Percentiles rank a stretch among this genome's conserved stretches.
Conservation (phyloP, 1,140 invertebrate species). For the Melitaea cinxia region DNA sequence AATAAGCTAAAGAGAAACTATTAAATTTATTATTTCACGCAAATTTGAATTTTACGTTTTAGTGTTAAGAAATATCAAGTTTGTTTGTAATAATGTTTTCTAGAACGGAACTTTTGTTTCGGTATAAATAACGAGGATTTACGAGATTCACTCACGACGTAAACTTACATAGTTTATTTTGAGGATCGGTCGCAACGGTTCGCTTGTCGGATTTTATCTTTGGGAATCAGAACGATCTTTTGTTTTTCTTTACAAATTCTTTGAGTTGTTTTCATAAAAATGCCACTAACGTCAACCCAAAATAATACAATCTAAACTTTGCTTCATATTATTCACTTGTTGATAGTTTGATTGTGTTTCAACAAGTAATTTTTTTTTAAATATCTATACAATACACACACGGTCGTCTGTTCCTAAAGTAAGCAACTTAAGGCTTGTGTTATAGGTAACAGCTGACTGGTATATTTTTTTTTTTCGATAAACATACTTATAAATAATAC, state of each 20-base stretch:
- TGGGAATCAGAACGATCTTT: slow-evolving; percentile 6
- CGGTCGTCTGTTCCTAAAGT: too few relatives aligned
- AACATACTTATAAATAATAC: too few relatives aligned
- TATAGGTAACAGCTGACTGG: too few relatives aligned
- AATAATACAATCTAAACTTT: background rate
- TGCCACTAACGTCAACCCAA: background rate
- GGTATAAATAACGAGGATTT: slow-evolving; percentile 20
- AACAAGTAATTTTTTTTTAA: too few relatives aligned
- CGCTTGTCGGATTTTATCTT: slow-evolving; percentile 11
- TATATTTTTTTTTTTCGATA: too few relatives aligned
- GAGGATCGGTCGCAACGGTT: slow-evolving; percentile 3
- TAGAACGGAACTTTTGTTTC: slow-evolving; percentile 9
- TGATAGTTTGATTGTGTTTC: background rate
- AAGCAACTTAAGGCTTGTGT: too few relatives aligned
- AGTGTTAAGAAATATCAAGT: slow-evolving; percentile 1
- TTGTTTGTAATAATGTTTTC: slow-evolving; percentile 6
- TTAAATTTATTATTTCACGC: slow-evolving; percentile 11
- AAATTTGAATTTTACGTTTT: slow-evolving; percentile 24
- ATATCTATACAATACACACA: too few relatives aligned
- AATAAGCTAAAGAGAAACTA: slow-evolving; percentile 1
- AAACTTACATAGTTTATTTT: slow-evolving; percentile 15
- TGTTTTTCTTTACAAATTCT: slow-evolving; percentile 5
- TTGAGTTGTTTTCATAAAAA: background rate
- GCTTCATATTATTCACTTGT: background rate
- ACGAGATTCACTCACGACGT: slow-evolving; percentile 17